A percentile compares a stretch with the other conserved stretches of the same genome.
phyloP scores from a whole-genome alignment of 2,797 vertebrate species.

The Enteromius anoplus region DNA sequence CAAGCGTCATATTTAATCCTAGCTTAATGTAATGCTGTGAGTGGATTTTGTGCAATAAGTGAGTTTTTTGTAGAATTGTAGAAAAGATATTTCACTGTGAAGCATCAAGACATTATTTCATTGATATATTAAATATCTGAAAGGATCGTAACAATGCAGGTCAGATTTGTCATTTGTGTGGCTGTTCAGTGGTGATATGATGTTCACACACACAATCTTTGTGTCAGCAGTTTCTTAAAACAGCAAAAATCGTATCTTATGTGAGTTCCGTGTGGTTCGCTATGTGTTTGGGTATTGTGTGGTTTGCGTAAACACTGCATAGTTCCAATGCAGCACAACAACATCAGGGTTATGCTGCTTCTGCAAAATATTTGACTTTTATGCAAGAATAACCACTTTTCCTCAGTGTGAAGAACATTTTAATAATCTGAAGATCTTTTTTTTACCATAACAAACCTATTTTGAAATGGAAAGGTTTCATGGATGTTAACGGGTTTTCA shows the following conservation, averaged over 20 bases:
- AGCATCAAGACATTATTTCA: neutral
- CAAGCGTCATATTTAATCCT: constrained; percentile 6
- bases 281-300: neutral
- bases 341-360: neutral
- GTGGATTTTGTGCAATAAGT: neutral
- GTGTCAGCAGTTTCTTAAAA: neutral
- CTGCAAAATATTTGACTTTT: neutral
- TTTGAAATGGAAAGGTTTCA: neutral
- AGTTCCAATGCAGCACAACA: neutral
- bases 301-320: neutral
- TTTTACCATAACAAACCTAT: neutral
- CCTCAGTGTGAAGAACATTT: neutral
- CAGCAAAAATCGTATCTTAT: neutral
- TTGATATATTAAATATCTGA: neutral
- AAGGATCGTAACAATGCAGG: neutral
- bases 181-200: neutral
- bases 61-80: neutral
- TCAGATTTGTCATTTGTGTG: neutral
- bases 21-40: neutral
- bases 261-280: neutral
- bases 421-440: neutral
- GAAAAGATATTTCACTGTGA: neutral
- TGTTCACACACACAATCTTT: neutral
- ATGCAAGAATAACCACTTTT: neutral
- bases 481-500: neutral